Conservation (phyloP, 2,113 vertebrate genomes). For the Ailurus styani region DNA sequence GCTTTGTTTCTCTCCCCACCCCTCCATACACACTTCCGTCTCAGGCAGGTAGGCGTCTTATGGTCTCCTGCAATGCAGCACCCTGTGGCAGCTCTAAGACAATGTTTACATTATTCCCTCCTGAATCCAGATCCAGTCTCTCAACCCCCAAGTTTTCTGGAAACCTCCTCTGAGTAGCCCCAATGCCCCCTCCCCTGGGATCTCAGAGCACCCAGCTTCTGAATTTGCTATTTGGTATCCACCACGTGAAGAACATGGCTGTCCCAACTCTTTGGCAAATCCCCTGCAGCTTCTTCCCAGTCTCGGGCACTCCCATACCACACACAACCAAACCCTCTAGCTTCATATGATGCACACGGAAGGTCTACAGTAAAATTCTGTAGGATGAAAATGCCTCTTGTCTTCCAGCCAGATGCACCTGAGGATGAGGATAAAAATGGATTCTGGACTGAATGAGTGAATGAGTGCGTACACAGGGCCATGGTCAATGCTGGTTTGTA, state of each 20-base stretch:
- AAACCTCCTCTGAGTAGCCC: neutral
- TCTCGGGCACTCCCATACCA: neutral
- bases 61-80: neutral
- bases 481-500: neutral
- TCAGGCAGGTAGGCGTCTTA: neutral
- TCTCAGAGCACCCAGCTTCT: neutral
- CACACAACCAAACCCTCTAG: neutral
- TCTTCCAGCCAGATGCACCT: neutral
- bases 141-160: neutral
- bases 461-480: neutral
- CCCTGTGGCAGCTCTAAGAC: neutral
- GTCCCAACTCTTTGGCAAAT: neutral
- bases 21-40: neutral
- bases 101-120: neutral
- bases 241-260: neutral
- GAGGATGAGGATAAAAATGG: neutral
- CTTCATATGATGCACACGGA: neutral
- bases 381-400: neutral
- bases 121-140: neutral
- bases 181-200: neutral
- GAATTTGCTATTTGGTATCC: neutral
- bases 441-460: neutral
- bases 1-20: neutral
- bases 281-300: neutral
- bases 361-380: neutral